Conservation (phyloP, 2,113 vertebrate genomes). For the Cryptomyrus ogoouensis region DNA sequence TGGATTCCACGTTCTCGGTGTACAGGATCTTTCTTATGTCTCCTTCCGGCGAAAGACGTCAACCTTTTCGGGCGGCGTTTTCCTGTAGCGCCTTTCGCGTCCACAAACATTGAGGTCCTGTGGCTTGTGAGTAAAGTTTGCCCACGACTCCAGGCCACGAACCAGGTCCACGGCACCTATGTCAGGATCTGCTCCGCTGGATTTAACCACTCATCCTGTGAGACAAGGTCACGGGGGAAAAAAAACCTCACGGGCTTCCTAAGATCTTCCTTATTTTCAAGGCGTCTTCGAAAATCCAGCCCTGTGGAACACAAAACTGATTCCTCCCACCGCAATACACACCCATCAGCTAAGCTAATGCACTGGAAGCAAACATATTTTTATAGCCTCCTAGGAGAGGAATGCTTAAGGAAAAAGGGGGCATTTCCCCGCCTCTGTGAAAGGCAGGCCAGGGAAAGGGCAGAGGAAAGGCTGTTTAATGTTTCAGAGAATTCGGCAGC, state of each 20-base stretch:
- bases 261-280: not conserved
- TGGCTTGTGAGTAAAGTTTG: not conserved
- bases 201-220: not conserved
- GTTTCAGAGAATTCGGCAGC: not conserved
- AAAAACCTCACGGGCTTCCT: slow-evolving; percentile 19
- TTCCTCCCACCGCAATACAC: not conserved
- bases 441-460: not conserved
- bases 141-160: not conserved
- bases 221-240: not conserved
- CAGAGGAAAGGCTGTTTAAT: not conserved
- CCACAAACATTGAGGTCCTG: not conserved
- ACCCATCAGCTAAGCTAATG: slow-evolving; percentile 13
- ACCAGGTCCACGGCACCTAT: not conserved
- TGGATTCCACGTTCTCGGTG: not conserved
- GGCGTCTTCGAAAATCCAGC: not conserved
- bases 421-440: slow-evolving; percentile 26
- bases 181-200: not conserved
- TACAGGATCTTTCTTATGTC: not conserved
- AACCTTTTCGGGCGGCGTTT: not conserved
- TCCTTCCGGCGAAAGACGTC: not conserved
- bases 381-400: slow-evolving; percentile 22
- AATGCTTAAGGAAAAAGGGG: slow-evolving; percentile 28
- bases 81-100: not conserved
- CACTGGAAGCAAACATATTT: slow-evolving; percentile 11
- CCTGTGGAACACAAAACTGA: slow-evolving; percentile 22